Evolutionary conservation across 2,888 invertebrate species (phyloP), one percentile per base, ranked within the genome.

Genomic region (Lasius platythorax): DNA sequence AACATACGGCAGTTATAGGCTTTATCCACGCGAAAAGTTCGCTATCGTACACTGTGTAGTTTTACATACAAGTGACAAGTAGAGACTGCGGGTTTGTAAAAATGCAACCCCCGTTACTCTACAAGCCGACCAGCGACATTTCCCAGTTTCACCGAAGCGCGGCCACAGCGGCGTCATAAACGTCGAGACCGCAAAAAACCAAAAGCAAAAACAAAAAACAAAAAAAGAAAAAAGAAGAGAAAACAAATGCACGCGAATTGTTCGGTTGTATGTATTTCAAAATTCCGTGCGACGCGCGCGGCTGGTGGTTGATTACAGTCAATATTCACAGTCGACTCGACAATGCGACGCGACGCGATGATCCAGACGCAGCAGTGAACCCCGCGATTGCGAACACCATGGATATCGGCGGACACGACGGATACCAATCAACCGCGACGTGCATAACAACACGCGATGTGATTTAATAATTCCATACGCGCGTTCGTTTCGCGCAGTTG

Each of bases 401-500:
- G 53, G 53, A 56, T 76, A 79, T 72, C 12, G 79, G 83, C 81
- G 81, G 68, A 74, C 79, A 86, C 73, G 85, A 79, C 72, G 67
- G n/a, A 68, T 53, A 63, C 74, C 85, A 86, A 89, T 89, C 86
- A 85, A 58, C 64, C 75, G 73, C 61, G 46, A 33, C 37, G 43
- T 9, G 83, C 67, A 74, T 82, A 85, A 87, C 87, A 84, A 83
- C 89, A 79, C 61, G 50, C 46, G 40, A 28, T 63, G 73, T 61
- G 85, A 89, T 89, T 89, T 89, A 89, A 89, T 89, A 89, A 89
- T 87, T 87, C 84, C 67, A 37, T 58, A 78, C 83, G 67, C 66
- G 74, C 66, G 40, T 56, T 72, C 53, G 18, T 72, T 53, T 50
- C 56, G 30, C 23, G 63, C 56, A 50, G 5, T 50, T 50, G 15